These are phyloP conservation scores for Meteorus sp. DNA, from an alignment of 1,140 invertebrate genomes.

Conservation along the genomic window DNA sequence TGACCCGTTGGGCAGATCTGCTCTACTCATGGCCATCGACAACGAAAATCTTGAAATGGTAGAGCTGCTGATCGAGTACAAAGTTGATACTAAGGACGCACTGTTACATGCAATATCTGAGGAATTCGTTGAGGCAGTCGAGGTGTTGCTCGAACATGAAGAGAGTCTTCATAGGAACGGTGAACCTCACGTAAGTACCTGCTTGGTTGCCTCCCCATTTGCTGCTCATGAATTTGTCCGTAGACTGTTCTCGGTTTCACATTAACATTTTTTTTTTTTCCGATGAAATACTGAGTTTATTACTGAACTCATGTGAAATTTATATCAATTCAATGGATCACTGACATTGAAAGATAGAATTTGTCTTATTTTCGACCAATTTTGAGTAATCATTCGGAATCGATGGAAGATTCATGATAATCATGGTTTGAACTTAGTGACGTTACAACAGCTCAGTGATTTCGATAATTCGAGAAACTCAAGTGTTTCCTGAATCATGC, in stretches of 20 bases:
- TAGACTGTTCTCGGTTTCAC: constrained; percentile 21
- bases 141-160: constrained; percentile 92
- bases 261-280: neutral
- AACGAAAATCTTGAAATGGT: constrained; percentile 99
- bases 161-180: constrained; percentile 78
- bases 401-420: too few species aligned
- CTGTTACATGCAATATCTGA: constrained; percentile 95
- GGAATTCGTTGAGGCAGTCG: constrained; percentile 97
- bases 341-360: too few species aligned
- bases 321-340: neutral
- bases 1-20: constrained; percentile 90
- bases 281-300: too few species aligned
- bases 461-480: too few species aligned
- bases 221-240: constrained; percentile 35
- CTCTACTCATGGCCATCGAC: constrained; percentile 95
- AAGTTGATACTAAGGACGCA: constrained; percentile 90
- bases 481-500: too few species aligned
- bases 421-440: too few species aligned
- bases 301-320: neutral
- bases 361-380: too few species aligned
- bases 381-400: too few species aligned
- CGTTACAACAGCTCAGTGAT: too few species aligned
- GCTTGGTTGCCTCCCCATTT: constrained; percentile 31
- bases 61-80: constrained; percentile 86
- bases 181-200: constrained; percentile 78